Conservation (phyloP, 2,797 vertebrate genomes). For the Pagetopsis macropterus region DNA sequence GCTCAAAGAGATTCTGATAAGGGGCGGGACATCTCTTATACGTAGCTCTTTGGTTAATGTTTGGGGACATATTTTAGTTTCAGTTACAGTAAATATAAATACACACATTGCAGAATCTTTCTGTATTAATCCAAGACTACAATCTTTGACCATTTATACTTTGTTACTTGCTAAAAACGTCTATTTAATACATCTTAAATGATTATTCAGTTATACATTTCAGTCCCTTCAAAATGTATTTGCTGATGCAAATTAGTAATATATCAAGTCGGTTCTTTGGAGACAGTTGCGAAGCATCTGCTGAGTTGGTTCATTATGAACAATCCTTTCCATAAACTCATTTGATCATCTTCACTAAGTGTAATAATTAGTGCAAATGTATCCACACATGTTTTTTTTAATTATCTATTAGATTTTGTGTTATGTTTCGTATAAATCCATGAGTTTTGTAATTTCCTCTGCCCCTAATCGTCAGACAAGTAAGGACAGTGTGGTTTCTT, state of each 20-base stretch:
- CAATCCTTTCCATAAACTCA: constrained; percentile 8
- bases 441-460: constrained; percentile 23
- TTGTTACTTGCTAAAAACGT: neutral
- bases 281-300: neutral
- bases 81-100: neutral
- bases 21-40: neutral
- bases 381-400: neutral
- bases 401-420: constrained; percentile 16
- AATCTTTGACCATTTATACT: neutral
- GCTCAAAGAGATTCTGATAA: no score
- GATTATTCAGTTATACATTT: neutral
- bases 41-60: neutral
- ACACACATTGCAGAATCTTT: neutral
- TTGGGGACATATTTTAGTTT: neutral
- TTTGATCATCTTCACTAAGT: constrained; percentile 10
- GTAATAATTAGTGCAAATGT: constrained; percentile 27
- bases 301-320: constrained; percentile 5
- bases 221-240: neutral
- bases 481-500: neutral
- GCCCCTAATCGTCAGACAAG: constrained; percentile 18
- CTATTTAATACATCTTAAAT: neutral
- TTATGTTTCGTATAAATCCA: constrained; percentile 24
- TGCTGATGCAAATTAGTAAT: neutral
- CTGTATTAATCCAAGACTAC: neutral
- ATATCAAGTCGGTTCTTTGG: neutral